Base-by-base conservation (phyloP, 1,140 invertebrate genomes). In the Drosophila repletoides region DNA sequence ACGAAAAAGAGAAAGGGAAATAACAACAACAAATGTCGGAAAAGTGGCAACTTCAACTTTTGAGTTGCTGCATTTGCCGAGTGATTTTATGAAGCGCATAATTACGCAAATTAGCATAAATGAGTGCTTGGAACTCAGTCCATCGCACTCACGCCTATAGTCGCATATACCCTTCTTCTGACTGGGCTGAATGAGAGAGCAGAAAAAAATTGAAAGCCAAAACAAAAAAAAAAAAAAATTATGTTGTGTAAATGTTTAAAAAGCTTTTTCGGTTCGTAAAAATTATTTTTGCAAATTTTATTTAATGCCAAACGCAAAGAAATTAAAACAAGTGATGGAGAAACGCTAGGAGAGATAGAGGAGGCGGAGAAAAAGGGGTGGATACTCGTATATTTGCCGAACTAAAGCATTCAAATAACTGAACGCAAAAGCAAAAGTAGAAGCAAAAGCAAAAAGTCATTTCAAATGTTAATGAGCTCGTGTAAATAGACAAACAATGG, bases 101-200 rank as follows among this genome's bases (percentile, higher is more conserved):
- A 88, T 88, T 88, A 88, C 72, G 79, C 75, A 88, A 88, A 88
- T 88, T 88, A 88, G 75, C 84, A 79, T 88, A 84, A 83, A 88
- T 84, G 66, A 86, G 80, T 86, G 56, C 40, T 56, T 67, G 45
- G 38, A 33, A 41, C 41, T 46, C 33, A 70, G 38, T 67, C 36
- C 38, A 48, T 70, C 72, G 61, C 66, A 46, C 29, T 56, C 29
- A 40, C 58, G 56, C 56, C 56, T 48, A 29, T 19, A 51, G 31
- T 6, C 17, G 15, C 6, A 2, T 10, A 22, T 22, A 10, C 7
- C 15, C 26, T 24, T 12, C 12, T 21, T 45, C 58, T 26, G 41
- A 55, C 22, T 74, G 40, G 19, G 63, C 33, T 43, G 45, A 49
- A 49, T 43, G 45, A 49, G 43, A 61, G 21, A 28, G 14, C 2